A percentile compares a stretch with the other conserved stretches of the same genome.
phyloP scores from a whole-genome alignment of 1,140 invertebrate species.

The Tetramorium simillimum region DNA sequence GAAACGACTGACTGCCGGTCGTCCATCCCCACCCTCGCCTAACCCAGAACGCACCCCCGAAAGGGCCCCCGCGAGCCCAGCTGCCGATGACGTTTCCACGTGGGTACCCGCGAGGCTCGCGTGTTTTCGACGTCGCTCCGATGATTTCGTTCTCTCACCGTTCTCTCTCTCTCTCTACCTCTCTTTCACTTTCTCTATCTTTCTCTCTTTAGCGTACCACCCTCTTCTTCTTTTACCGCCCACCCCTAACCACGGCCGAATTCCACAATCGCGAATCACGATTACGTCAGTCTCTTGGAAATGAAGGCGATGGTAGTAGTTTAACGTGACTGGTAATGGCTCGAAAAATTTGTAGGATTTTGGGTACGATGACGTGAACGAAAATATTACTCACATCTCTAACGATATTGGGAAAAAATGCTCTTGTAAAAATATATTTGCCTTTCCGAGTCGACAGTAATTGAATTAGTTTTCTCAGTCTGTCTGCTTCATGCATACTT shows the following conservation, averaged over 20 bases:
- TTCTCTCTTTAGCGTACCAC: neutral
- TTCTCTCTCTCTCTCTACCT: neutral
- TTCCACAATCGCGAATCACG: slow-evolving; percentile 39
- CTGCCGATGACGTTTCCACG: slow-evolving; percentile 85
- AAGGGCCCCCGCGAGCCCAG: slow-evolving; percentile 80
- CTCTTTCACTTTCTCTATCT: neutral
- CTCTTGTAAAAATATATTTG: neutral
- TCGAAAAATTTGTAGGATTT: neutral
- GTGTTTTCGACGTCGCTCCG: slow-evolving; percentile 83
- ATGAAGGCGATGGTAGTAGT: slow-evolving; percentile 16
- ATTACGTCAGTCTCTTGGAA: slow-evolving; percentile 43
- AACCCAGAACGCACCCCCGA: slow-evolving; percentile 65
- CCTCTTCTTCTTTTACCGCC: slow-evolving; percentile 13
- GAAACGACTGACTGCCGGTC: slow-evolving; percentile 76
- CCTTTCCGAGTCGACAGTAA: neutral
- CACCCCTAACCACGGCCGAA: slow-evolving; percentile 1
- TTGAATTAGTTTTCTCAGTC: neutral
- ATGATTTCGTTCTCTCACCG: slow-evolving; percentile 74
- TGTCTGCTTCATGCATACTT: neutral
- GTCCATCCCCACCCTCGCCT: slow-evolving; percentile 62
- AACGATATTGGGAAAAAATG: neutral
- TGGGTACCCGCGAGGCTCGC: slow-evolving; percentile 83
- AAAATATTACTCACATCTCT: neutral
- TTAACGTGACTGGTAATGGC: slow-evolving; percentile 10
- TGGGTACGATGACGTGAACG: neutral